Evolutionary conservation across 1,140 invertebrate genomes (phyloP).

Genomic region (Pogonomyrmex californicus): DNA sequence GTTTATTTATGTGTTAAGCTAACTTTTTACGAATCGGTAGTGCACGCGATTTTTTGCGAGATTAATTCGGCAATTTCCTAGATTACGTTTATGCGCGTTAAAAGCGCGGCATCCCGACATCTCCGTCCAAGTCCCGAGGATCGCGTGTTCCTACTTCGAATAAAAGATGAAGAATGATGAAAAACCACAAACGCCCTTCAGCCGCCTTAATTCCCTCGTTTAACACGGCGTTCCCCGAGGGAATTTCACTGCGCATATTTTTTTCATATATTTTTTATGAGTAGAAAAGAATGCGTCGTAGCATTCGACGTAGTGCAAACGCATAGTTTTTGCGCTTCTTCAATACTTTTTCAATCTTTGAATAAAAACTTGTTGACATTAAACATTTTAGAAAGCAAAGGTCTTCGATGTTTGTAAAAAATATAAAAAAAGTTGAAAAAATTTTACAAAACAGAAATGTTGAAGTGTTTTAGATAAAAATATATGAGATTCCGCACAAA

Average conservation of each 20-base stretch:
- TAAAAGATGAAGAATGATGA: conserved; percentile 54
- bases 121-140: conserved; percentile 4
- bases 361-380: background rate
- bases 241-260: conserved; percentile 74
- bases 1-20: background rate
- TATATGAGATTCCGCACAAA: background rate
- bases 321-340: background rate
- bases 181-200: conserved; percentile 52
- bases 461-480: background rate
- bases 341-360: background rate
- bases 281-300: background rate
- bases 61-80: conserved; percentile 46
- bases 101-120: conserved; percentile 20
- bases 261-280: conserved; percentile 53
- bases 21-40: background rate
- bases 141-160: conserved; percentile 47
- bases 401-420: background rate
- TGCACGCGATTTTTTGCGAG: background rate
- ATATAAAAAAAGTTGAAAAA: background rate
- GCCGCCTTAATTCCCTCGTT: conserved; percentile 77
- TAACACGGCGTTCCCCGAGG: conserved; percentile 72
- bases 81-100: conserved; percentile 27
- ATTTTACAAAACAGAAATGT: too few relatives aligned
- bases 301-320: conserved; percentile 9
- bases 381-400: background rate